A percentile compares a stretch with the other conserved stretches of the same genome.
These are phyloP conservation scores for Hydrotaea diabolus DNA, from an alignment of 2,888 invertebrate genomes.

Conservation along the genomic window DNA sequence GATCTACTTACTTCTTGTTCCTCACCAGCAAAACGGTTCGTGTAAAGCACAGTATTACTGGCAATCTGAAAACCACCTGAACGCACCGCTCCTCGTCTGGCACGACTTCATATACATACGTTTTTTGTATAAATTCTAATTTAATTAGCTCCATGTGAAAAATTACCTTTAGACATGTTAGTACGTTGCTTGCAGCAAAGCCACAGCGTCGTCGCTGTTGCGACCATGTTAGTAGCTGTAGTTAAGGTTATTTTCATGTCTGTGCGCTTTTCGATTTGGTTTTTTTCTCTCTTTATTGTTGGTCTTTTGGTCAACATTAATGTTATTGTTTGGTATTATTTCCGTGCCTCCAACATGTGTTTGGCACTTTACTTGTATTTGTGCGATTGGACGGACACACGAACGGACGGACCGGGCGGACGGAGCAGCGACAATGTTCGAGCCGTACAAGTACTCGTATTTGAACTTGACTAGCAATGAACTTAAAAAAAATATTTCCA, in stretches of 20 bases:
- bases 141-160: conserved; percentile 64
- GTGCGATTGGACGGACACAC: neutral
- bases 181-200: conserved; percentile 27
- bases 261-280: conserved; percentile 63
- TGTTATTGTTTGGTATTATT: conserved; percentile 36
- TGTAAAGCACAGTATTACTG: too few species aligned
- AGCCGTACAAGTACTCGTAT: conserved; percentile 33
- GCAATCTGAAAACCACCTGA: too few species aligned
- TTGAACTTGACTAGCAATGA: conserved; percentile 68
- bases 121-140: conserved; percentile 63
- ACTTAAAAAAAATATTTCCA: conserved; percentile 58
- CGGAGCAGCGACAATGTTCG: neutral
- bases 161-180: conserved; percentile 57
- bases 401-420: neutral
- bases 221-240: conserved; percentile 38
- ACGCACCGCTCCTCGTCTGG: neutral
- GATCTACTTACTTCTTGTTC: too few species aligned
- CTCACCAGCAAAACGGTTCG: too few species aligned
- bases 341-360: conserved; percentile 24
- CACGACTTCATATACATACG: conserved; percentile 40
- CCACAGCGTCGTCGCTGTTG: neutral
- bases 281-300: conserved; percentile 18
- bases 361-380: neutral
- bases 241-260: conserved; percentile 64
- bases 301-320: conserved; percentile 45